Evolutionary conservation across 2,113 vertebrate species (phyloP).

Genomic region (Pterophyllum scalare): DNA sequence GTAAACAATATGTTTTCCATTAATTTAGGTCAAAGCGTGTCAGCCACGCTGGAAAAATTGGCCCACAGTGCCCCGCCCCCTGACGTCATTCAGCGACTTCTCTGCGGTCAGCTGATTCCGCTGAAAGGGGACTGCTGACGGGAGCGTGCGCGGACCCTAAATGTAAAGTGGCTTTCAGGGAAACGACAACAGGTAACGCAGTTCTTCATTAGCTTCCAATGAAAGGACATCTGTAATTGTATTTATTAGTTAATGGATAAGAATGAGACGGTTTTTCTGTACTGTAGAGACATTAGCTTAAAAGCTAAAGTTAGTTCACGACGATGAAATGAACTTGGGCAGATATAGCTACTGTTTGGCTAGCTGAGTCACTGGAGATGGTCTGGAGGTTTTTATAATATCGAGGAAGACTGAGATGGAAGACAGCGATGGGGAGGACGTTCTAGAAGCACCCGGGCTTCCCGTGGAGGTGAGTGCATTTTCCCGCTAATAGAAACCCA

Average conservation of each 20-base stretch:
- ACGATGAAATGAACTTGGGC: neutral
- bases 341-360: neutral
- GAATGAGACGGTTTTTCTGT: too few relatives aligned
- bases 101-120: constrained; percentile 38
- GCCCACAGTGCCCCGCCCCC: constrained; percentile 17
- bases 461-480: constrained; percentile 78
- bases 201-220: accelerated
- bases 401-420: constrained; percentile 50
- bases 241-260: neutral
- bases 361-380: neutral
- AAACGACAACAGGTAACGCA: neutral
- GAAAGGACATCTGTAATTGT: accelerated
- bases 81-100: neutral
- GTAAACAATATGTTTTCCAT: accelerated
- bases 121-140: neutral
- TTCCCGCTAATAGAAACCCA: neutral
- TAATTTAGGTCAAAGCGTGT: neutral
- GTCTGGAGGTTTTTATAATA: neutral
- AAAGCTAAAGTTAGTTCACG: neutral
- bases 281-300: neutral
- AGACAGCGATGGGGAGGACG: constrained; percentile 39
- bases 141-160: neutral
- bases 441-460: constrained; percentile 65
- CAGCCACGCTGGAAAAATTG: neutral
- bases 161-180: neutral